phyloP scores from a whole-genome alignment of 2,113 vertebrate genomes.

The Nerophis lumbriciformis region DNA sequence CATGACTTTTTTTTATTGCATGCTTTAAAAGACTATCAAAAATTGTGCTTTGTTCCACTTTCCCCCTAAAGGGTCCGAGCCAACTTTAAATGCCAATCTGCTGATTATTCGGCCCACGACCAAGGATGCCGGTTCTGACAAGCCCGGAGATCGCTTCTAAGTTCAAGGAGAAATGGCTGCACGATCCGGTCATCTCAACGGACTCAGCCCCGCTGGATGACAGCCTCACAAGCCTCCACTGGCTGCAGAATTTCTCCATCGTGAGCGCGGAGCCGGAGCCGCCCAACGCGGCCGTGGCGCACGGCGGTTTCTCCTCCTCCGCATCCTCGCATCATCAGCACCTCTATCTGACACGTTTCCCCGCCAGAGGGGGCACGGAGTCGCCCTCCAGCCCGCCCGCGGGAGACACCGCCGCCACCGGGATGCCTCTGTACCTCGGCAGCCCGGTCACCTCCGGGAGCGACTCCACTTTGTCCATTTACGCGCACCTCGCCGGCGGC shows the following conservation, averaged over 20 bases:
- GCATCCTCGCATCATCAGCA: slow-evolving; percentile 64
- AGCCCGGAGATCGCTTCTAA: slow-evolving; percentile 69
- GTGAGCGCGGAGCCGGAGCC: slow-evolving; percentile 71
- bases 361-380: slow-evolving; percentile 55
- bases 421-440: slow-evolving; percentile 68
- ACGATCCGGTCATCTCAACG: slow-evolving; percentile 50
- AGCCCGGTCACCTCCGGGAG: slow-evolving; percentile 69
- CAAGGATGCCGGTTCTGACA: slow-evolving; percentile 71
- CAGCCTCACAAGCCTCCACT: slow-evolving; percentile 83
- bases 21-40: neutral
- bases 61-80: neutral
- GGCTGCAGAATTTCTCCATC: slow-evolving; percentile 85
- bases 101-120: slow-evolving; percentile 28
- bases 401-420: slow-evolving; percentile 75
- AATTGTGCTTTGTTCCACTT: neutral
- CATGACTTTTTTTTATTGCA: neutral
- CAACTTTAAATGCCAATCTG: slow-evolving; percentile 56
- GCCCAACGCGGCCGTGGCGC: slow-evolving; percentile 38
- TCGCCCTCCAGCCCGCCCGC: slow-evolving; percentile 78
- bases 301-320: slow-evolving; percentile 47
- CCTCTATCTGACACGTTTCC: slow-evolving; percentile 56
- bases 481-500: slow-evolving; percentile 33
- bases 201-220: slow-evolving; percentile 71
- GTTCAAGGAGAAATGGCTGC: slow-evolving; percentile 73
- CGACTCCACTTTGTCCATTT: slow-evolving; percentile 39